Evolutionary conservation across 2,113 vertebrate species (phyloP), one percentile per base, ranked within the genome.

Genomic region (Boulengeromyrus knoepffleri): DNA sequence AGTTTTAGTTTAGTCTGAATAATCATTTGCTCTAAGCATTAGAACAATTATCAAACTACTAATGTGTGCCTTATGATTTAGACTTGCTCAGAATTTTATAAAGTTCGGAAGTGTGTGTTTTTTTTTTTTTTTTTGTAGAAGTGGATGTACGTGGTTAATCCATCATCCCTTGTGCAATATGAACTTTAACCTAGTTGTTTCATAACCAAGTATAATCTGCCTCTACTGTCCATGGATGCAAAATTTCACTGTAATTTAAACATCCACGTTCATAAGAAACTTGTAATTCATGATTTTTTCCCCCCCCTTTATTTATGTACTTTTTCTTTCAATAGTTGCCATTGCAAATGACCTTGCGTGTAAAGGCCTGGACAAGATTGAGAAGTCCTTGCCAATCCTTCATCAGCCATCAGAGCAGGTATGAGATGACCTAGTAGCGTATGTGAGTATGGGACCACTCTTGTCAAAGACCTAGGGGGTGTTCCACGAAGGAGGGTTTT

Each of bases 351-450:
- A 91, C 88, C 95, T 97, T 92, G 98, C 98, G 0, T 99, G 97
- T 89, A 97, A 96, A 93, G 96, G 97, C 90, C 95, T 99, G 12
- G 97, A 99, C 93, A 98, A 96, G 95, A 96, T 99, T 90, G 98
- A 98, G 94, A 95, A 95, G 88, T 96, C 93, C 7, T 95, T 99
- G 90, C 98, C 98, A 88, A 96, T 98, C 92, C 92, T 99, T 87
- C 96, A 97, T 90, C 94, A 98, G 88, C 97, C 97, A 31, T 96
- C 96, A 19, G 93, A 96, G 17, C 94, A 97, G 97, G 98, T 98
- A 93, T 58, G 80, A 17, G 4, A 39, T 58, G 31, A 36, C 3
- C 49, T 45, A 21, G 39, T 42, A 17, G 58, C 10, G 0, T 27
- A 31, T 31, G 1, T 1, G 53, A 21, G 3, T 56, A 5, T 56